Percentiles rank a stretch among this genome's conserved stretches.
phyloP scores from a whole-genome alignment of 1,140 invertebrate species.

The Choristoneura fumiferana region DNA sequence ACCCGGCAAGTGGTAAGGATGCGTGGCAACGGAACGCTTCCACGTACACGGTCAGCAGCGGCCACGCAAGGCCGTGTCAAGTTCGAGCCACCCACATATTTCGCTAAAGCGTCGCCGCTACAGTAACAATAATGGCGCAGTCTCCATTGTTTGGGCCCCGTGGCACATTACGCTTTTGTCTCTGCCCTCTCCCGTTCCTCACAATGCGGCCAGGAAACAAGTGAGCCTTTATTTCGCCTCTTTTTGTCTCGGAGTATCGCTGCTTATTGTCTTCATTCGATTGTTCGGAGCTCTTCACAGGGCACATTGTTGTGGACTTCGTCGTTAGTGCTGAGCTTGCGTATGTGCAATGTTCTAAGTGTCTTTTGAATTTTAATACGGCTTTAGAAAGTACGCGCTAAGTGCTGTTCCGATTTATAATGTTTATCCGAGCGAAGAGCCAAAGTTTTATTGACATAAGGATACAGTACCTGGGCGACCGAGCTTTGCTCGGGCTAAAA shows the following conservation, averaged over 20 bases:
- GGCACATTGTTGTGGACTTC: slow-evolving; percentile 75
- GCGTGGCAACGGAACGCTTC: too few relatives aligned
- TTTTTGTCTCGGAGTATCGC: slow-evolving; percentile 78
- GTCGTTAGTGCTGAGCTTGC: slow-evolving; percentile 76
- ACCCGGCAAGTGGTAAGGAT: too few relatives aligned
- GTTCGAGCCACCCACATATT: slow-evolving; percentile 71
- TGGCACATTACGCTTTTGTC: slow-evolving; percentile 78
- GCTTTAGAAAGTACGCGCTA: slow-evolving; percentile 32
- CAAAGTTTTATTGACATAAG: too few relatives aligned
- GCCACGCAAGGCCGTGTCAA: slow-evolving; percentile 69
- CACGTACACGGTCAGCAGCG: too few relatives aligned
- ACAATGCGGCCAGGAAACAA: slow-evolving; percentile 78
- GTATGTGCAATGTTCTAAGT: slow-evolving; percentile 75
- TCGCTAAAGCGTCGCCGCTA: slow-evolving; percentile 69
- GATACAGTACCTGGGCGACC: too few relatives aligned
- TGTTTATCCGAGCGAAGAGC: too few relatives aligned
- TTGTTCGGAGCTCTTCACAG: slow-evolving; percentile 76
- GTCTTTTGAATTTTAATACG: slow-evolving; percentile 72
- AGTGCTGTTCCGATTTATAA: not conserved
- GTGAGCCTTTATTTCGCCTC: slow-evolving; percentile 78
- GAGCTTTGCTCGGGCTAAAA: too few relatives aligned
- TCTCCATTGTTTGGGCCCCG: slow-evolving; percentile 74
- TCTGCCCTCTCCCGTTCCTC: slow-evolving; percentile 75
- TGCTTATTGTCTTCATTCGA: slow-evolving; percentile 79
- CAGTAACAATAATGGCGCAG: slow-evolving; percentile 76